Evolutionary conservation across 2,888 invertebrate species (phyloP).

Genomic region (Mylabris sibirica): DNA sequence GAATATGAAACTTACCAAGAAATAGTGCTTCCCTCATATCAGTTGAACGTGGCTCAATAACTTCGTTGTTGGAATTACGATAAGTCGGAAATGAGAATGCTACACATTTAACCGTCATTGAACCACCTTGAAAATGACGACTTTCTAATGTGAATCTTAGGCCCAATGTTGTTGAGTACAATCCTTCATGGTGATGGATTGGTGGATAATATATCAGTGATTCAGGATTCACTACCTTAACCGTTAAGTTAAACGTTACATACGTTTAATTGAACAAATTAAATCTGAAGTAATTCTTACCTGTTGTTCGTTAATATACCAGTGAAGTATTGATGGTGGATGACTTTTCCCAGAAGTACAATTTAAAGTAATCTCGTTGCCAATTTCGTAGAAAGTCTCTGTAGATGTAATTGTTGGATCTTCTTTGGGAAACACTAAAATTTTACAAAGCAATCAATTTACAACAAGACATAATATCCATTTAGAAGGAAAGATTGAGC

Average conservation of each 20-base stretch:
- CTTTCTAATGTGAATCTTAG: slow-evolving; percentile 65
- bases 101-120: slow-evolving; percentile 69
- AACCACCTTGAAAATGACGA: slow-evolving; percentile 68
- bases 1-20: no score
- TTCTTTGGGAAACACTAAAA: slow-evolving; percentile 70
- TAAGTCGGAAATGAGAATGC: slow-evolving; percentile 65
- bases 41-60: no score
- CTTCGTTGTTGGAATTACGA: no score
- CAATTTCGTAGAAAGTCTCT: slow-evolving; percentile 75
- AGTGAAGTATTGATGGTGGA: slow-evolving; percentile 77
- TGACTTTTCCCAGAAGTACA: slow-evolving; percentile 81
- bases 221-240: slow-evolving; percentile 63
- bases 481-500: no score
- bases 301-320: slow-evolving; percentile 82
- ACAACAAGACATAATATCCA: no score
- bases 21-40: no score
- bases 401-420: slow-evolving; percentile 79
- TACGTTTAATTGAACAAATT: neutral
- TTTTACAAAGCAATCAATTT: no score
- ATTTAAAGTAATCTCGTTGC: slow-evolving; percentile 76
- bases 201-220: slow-evolving; percentile 65
- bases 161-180: slow-evolving; percentile 67
- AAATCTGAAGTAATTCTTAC: slow-evolving; percentile 55
- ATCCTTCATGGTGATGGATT: slow-evolving; percentile 66
- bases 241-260: neutral